phyloP scores from a whole-genome alignment of 2,888 invertebrate species.

The Nemotelus nigrinus region DNA sequence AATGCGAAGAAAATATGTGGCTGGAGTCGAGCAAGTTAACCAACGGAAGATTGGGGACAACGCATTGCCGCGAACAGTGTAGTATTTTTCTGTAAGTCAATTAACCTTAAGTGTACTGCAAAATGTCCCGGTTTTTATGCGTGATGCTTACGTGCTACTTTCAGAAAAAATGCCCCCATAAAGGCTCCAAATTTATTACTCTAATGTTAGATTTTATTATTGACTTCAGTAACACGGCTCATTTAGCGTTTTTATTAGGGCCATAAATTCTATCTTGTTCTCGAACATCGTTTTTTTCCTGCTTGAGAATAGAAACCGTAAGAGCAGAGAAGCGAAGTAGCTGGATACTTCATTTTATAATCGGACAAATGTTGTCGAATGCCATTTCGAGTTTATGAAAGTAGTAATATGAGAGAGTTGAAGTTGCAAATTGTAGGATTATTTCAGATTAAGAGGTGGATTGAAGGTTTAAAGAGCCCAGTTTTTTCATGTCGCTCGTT shows the following conservation, averaged over 20 bases:
- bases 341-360: no score
- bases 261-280: constrained; percentile 46
- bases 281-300: background rate
- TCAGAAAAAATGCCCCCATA: constrained; percentile 25
- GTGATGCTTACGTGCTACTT: constrained; percentile 5
- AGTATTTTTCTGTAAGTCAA: background rate
- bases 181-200: constrained; percentile 44
- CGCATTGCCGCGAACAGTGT: background rate
- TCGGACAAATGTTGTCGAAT: no score
- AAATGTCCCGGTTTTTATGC: constrained; percentile 8
- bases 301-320: no score
- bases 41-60: no score
- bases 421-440: no score
- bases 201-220: constrained; percentile 48
- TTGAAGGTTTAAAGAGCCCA: no score
- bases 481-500: no score
- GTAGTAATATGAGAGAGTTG: no score
- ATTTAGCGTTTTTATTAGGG: constrained; percentile 46
- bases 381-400: no score
- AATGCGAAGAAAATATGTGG: background rate
- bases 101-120: constrained; percentile 19
- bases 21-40: background rate
- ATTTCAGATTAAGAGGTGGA: no score
- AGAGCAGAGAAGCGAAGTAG: no score
- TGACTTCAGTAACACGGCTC: constrained; percentile 47